Conservation (phyloP, 2,113 vertebrate species). For the Chroicocephalus ridibundus region DNA sequence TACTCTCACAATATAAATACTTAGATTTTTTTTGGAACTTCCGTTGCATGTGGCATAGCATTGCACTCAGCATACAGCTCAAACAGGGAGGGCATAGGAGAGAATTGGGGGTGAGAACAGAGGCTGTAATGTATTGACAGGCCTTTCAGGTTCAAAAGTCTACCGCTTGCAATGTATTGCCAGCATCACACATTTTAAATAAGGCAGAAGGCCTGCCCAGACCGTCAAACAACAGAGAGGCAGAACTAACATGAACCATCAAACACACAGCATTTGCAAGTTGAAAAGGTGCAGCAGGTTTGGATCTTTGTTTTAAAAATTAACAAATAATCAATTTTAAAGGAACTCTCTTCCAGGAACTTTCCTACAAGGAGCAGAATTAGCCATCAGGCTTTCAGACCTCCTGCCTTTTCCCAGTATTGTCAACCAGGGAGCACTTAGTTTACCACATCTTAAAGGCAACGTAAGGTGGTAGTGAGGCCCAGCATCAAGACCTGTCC, state of each 20-base stretch:
- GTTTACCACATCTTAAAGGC: neutral
- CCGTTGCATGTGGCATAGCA: neutral
- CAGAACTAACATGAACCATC: neutral
- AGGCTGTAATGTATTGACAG: neutral
- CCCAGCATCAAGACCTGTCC: neutral
- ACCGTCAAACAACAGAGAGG: neutral
- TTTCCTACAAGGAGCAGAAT: neutral
- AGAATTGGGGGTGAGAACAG: neutral
- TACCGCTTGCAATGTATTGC: neutral
- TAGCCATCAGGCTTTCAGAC: neutral
- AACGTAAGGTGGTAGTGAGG: accelerated
- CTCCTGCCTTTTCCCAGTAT: neutral
- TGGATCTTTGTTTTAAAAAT: neutral
- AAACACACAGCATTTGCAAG: accelerated
- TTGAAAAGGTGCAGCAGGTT: neutral
- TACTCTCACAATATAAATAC: neutral
- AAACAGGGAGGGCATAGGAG: neutral
- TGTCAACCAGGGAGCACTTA: neutral
- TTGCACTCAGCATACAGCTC: neutral
- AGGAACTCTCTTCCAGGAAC: neutral
- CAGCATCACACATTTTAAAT: neutral
- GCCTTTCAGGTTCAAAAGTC: neutral
- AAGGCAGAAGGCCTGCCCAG: neutral
- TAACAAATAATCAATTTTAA: neutral
- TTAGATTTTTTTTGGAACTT: neutral